Percentiles rank a stretch among this genome's conserved stretches.
phyloP scores from a whole-genome alignment of 2,888 invertebrate genomes.

The Drosophila subsilvestris region DNA sequence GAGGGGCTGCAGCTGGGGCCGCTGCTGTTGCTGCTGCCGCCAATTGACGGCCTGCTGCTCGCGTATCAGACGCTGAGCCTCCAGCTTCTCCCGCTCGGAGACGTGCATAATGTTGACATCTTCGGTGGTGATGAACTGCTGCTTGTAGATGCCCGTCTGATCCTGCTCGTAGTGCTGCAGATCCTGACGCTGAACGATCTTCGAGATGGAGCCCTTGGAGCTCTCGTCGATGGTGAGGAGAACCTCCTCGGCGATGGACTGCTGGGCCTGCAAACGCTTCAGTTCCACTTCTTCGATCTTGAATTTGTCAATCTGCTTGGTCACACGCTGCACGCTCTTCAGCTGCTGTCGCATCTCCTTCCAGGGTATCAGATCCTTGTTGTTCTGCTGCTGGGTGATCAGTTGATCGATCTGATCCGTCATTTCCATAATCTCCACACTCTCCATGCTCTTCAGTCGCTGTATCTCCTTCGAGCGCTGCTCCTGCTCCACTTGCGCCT shows the following conservation, averaged over 20 bases:
- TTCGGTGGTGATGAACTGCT: constrained; percentile 81
- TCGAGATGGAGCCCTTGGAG: constrained; percentile 79
- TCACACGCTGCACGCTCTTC: constrained; percentile 83
- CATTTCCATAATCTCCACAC: constrained; percentile 83
- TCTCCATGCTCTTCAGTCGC: constrained; percentile 83
- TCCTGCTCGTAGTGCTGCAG: constrained; percentile 77
- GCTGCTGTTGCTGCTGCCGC: constrained; percentile 72
- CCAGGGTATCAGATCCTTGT: constrained; percentile 82
- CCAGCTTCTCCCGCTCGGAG: constrained; percentile 81
- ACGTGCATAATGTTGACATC: constrained; percentile 82
- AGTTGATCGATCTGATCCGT: constrained; percentile 83
- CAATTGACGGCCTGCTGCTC: constrained; percentile 82
- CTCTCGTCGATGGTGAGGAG: constrained; percentile 85
- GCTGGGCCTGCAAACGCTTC: constrained; percentile 79
- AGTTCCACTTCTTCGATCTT: constrained; percentile 84
- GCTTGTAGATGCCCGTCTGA: constrained; percentile 68
- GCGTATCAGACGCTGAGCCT: constrained; percentile 78
- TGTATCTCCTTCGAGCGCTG: constrained; percentile 83
- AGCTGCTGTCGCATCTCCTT: constrained; percentile 83
- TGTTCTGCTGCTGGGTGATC: constrained; percentile 78
- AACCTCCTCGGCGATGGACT: constrained; percentile 84
- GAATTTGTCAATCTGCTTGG: constrained; percentile 84
- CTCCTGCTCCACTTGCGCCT: constrained; percentile 81
- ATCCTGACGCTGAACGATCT: constrained; percentile 79
- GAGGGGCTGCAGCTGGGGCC: constrained; percentile 69